Evolutionary conservation across 2,888 invertebrate species (phyloP).

Genomic region (Plebejus melissa): DNA sequence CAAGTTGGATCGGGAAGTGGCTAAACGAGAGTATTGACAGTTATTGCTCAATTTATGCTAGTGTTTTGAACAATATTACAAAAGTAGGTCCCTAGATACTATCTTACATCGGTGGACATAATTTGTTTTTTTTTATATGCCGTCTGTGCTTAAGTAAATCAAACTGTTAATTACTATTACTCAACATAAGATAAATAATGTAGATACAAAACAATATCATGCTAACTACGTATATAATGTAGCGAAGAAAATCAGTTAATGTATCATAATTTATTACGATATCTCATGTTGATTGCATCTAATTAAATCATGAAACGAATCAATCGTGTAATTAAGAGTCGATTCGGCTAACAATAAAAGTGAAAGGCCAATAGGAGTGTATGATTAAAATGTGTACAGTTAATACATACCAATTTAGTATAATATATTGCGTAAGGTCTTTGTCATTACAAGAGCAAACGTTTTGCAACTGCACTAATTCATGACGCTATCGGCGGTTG

Average conservation of each 20-base stretch:
- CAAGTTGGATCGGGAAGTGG: constrained; percentile 36
- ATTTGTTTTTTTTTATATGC: background rate
- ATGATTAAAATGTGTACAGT: constrained; percentile 67
- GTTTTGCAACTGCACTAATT: constrained; percentile 57
- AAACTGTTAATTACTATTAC: background rate
- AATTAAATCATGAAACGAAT: constrained; percentile 31
- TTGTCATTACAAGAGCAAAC: constrained; percentile 54
- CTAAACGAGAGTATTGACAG: constrained; percentile 3
- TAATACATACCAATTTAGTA: constrained; percentile 67
- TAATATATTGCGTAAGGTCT: constrained; percentile 64
- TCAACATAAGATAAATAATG: background rate
- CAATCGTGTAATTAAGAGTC: constrained; percentile 41
- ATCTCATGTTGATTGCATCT: constrained; percentile 32
- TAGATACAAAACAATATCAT: background rate
- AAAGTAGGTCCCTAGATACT: constrained; percentile 15
- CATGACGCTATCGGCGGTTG: constrained; percentile 28
- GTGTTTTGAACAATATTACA: constrained; percentile 28
- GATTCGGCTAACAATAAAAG: constrained; percentile 57
- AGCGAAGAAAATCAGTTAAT: constrained; percentile 27
- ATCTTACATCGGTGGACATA: background rate
- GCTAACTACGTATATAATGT: background rate
- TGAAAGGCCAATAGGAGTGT: constrained; percentile 60
- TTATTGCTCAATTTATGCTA: constrained; percentile 18
- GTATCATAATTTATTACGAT: constrained; percentile 6
- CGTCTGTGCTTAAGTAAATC: background rate